Percentiles rank a stretch among this genome's conserved stretches.
Evolutionary conservation across 2,797 vertebrate species (phyloP).

Genomic region (Oreonectes daqikongensis): DNA sequence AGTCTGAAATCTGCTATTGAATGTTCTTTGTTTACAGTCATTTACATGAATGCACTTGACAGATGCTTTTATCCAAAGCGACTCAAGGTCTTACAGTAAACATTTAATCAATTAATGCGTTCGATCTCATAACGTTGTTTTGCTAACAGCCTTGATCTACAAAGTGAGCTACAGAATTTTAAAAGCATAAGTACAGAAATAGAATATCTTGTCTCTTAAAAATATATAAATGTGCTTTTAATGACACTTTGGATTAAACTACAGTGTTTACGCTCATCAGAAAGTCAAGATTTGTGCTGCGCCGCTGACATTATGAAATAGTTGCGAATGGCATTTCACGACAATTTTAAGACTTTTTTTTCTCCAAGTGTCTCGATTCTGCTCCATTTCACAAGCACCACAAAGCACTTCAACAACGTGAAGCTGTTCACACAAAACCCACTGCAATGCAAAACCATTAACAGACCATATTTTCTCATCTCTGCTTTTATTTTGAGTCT

Average conservation of each 20-base stretch:
- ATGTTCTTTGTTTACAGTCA: constrained; percentile 1
- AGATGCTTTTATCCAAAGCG: background rate
- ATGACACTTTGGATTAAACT: background rate
- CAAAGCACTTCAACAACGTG: background rate
- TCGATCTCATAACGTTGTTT: background rate
- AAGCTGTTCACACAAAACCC: constrained; percentile 32
- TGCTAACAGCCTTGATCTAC: background rate
- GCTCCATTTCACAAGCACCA: background rate
- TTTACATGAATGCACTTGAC: background rate
- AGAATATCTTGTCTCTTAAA: background rate
- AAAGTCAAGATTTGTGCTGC: background rate
- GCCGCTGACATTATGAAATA: background rate
- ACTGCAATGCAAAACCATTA: constrained; percentile 25
- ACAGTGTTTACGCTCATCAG: background rate
- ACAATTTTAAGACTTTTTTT: background rate
- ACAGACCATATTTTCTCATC: constrained; percentile 64
- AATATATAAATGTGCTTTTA: background rate
- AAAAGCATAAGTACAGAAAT: background rate
- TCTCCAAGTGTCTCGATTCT: constrained; percentile 1
- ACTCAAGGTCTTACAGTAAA: background rate
- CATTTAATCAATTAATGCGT: background rate
- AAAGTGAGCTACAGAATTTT: background rate
- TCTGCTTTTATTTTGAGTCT: constrained; percentile 52
- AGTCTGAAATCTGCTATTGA: background rate
- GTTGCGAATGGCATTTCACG: background rate